A percentile compares a stretch with the other conserved stretches of the same genome.
Evolutionary conservation across 2,888 invertebrate species (phyloP).

Genomic region (Empis stercorea): DNA sequence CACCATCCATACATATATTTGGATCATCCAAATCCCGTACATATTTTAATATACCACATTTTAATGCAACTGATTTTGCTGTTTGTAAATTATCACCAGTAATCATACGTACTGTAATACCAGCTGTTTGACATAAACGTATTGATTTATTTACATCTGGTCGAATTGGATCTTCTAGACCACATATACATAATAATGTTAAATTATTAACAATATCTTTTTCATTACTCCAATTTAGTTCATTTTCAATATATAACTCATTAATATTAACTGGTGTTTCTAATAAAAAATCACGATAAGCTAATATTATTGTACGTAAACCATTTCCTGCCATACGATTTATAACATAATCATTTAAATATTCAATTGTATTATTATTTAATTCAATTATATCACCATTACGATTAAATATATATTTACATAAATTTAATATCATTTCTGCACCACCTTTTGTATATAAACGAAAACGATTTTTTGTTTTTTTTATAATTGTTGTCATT

Average conservation of each 20-base stretch:
- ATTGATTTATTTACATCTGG: slow-evolving; percentile 88
- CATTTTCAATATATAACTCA: slow-evolving; percentile 56
- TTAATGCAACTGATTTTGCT: slow-evolving; percentile 85
- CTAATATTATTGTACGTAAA: slow-evolving; percentile 80
- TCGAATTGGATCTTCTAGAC: slow-evolving; percentile 93
- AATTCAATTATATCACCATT: slow-evolving; percentile 80
- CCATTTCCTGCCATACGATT: slow-evolving; percentile 95
- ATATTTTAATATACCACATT: slow-evolving; percentile 76
- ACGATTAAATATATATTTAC: slow-evolving; percentile 81
- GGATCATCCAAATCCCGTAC: slow-evolving; percentile 56
- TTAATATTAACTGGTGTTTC: too few species aligned
- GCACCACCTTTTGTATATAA: slow-evolving; percentile 93
- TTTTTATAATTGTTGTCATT: slow-evolving; percentile 78
- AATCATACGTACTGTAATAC: slow-evolving; percentile 95
- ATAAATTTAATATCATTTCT: slow-evolving; percentile 91
- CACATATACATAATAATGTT: slow-evolving; percentile 85
- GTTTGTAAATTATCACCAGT: slow-evolving; percentile 97
- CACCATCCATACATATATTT: slow-evolving; percentile 85
- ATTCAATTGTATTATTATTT: slow-evolving; percentile 75
- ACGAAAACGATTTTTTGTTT: slow-evolving; percentile 59
- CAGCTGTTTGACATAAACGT: slow-evolving; percentile 81
- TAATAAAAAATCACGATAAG: slow-evolving; percentile 39
- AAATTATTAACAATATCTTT: slow-evolving; percentile 76
- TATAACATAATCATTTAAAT: slow-evolving; percentile 75
- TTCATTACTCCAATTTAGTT: slow-evolving; percentile 90